phyloP scores from a whole-genome alignment of 2,797 vertebrate species.

The Brachymystax lenok region DNA sequence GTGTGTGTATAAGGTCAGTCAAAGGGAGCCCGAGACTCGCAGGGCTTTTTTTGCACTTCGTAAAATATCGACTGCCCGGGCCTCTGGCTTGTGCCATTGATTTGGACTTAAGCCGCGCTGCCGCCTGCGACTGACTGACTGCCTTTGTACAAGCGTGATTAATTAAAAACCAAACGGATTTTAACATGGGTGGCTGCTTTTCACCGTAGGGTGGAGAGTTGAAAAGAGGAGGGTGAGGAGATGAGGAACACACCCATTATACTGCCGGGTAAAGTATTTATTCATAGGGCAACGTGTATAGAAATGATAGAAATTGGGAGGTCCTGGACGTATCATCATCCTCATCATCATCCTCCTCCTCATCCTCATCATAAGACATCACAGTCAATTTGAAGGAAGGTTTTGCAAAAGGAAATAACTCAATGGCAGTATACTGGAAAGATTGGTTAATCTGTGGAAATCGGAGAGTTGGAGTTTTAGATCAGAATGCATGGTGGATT shows the following conservation, averaged over 20 bases:
- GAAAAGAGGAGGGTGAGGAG: slow-evolving; percentile 33
- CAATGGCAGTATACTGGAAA: too few species aligned
- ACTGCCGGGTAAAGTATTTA: too few species aligned
- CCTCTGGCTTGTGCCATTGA: slow-evolving; percentile 72
- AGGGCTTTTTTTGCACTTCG: slow-evolving; percentile 75
- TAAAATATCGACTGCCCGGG: slow-evolving; percentile 73
- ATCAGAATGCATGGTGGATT: too few species aligned
- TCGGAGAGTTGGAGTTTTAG: too few species aligned
- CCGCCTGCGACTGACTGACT: slow-evolving; percentile 43
- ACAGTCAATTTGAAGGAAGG: too few species aligned
- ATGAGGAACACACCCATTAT: neutral
- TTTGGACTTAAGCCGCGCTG: slow-evolving; percentile 78
- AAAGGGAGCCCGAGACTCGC: slow-evolving; percentile 64
- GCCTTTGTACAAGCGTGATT: slow-evolving; percentile 81
- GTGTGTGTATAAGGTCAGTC: slow-evolving; percentile 50
- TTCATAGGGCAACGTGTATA: too few species aligned
- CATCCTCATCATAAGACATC: too few species aligned
- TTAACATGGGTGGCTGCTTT: slow-evolving; percentile 79
- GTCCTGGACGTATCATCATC: too few species aligned
- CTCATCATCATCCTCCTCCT: too few species aligned
- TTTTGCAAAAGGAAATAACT: too few species aligned
- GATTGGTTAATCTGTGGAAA: too few species aligned
- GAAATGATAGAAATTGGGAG: too few species aligned
- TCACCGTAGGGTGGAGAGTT: slow-evolving; percentile 55
- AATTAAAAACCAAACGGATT: slow-evolving; percentile 89